Evolutionary conservation across 2,797 vertebrate genomes (phyloP), one percentile per base, ranked within the genome.

Genomic region (Labroides dimidiatus): DNA sequence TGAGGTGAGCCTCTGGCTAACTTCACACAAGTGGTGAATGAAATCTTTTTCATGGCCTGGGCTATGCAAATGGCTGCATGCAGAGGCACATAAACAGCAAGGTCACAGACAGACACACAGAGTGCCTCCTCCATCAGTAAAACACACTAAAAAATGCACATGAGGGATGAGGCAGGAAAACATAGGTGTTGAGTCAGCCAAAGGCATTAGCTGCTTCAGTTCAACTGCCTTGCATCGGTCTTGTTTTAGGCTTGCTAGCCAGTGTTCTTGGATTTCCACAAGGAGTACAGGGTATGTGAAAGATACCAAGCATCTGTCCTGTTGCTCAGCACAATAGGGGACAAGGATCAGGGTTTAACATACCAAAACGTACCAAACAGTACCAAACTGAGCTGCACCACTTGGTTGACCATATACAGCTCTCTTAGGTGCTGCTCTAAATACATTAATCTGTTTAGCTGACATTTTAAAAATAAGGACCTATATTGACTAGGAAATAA

Each of bases 131-230:
- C 65, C 55, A 12, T 39, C 64, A 54, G 53, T 14, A 72, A 62
- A 80, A 57, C 56, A 66, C 77, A 80, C 78, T 92, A 84, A 79
- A 53, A 72, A 42, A 52, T 67, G 41, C 53, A 66, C 63, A 78
- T 48, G 63, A 79, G 56, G 58, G 72, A 75, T 39, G 60, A 71
- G 39, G 71, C 55, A 59, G 61, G 61, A 54, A 55, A 36, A 58
- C 76, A 78, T 90, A 86, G 92, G 92, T 92, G 92, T 92, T 80
- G 66, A 76, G 86, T 79, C 85, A 77, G 78, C 64, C 76, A 70
- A 76, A 76, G 62, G 56, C 71, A 86, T 92, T 88, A 90, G 84
- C 80, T 72, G 64, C 64, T 81, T 62, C 59, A 53, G 86, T 78
- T 82, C 80, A 79, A 56, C 59, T 65, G 81, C 71, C 84, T 84